phyloP scores from a whole-genome alignment of 2,797 vertebrate genomes.

The Coracias cyanogaster region DNA sequence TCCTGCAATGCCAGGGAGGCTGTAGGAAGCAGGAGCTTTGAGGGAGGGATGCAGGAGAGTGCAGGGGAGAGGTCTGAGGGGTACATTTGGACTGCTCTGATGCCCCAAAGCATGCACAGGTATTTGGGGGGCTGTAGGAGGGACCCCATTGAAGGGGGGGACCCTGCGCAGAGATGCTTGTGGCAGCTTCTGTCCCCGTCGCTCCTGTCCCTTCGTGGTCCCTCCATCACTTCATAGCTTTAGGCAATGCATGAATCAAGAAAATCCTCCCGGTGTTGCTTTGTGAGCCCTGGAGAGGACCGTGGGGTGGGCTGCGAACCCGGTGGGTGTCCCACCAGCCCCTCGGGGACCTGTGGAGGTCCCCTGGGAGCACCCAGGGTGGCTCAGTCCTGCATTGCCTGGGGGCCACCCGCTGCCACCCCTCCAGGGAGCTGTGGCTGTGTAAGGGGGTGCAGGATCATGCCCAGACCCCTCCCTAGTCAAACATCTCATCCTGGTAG shows the following conservation, averaged over 20 bases:
- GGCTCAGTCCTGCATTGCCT: not conserved
- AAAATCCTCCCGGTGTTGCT: not conserved
- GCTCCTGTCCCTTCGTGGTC: not conserved
- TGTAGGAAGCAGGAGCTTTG: not conserved
- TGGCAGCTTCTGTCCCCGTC: not conserved
- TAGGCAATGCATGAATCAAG: not conserved
- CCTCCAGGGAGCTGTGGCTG: not conserved
- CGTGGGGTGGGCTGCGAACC: accelerated
- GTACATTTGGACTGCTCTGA: not conserved
- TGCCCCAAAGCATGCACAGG: not conserved
- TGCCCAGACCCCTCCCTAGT: not conserved
- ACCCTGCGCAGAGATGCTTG: not conserved
- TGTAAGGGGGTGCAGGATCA: not conserved
- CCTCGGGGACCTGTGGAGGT: not conserved
- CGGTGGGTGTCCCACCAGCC: not conserved
- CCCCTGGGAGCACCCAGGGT: not conserved
- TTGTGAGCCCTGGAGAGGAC: not conserved
- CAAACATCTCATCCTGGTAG: not conserved
- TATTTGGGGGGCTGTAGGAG: not conserved
- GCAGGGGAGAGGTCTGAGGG: accelerated
- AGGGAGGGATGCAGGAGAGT: not conserved
- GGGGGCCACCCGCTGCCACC: not conserved
- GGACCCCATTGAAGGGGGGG: not conserved
- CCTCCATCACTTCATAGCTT: not conserved
- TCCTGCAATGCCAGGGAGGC: accelerated